Evolutionary conservation across 2,113 vertebrate genomes (phyloP), one percentile per base, ranked within the genome.

Genomic region (Macrotis lagotis): DNA sequence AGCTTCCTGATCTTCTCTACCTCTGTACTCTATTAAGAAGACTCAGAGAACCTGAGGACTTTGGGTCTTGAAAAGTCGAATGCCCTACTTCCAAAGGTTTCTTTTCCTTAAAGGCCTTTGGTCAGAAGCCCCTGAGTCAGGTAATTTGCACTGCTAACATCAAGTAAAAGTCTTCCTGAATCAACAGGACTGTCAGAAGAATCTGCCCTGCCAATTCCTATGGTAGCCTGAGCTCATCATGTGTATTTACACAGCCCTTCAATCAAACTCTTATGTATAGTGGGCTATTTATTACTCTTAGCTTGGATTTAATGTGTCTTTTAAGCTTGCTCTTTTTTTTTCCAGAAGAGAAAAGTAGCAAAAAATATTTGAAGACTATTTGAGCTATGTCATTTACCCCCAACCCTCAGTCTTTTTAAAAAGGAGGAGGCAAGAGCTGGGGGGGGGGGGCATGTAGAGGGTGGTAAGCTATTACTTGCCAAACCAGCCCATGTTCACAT

Each of bases 401-500:
- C 95, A 14, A 37, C 31, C 91, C 19, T 31, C 90, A 2, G 49
- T 52, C 88, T 93, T 96, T 98, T 97, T 96, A 97, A 97, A 94
- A 97, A 96, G 31, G 90, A 97, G 89, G 24, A 92, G 50, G 91
- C 48, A 93, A 24, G 90, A 55, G 91, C 50, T 3, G 24, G 2
- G 1, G 2, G 2, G 28, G 3, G 24, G 2, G 1, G 2, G 2
- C 25, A 1, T 31, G 47, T 25, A 22, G 4, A 89, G 51, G 37
- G 91, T 49, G 55, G 95, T 93, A 93, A 93, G 94, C 88, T 96
- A 97, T 95, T 97, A 97, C 97, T 98, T 98, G 98, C 98, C 98
- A 98, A 98, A 97, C 89, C 97, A 96, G 98, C 97, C 98, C 98
- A 97, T 98, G 98, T 98, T 98, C 98, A 97, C 98, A 97, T 97